phyloP scores from a whole-genome alignment of 2,113 vertebrate genomes.

The Numida meleagris region DNA sequence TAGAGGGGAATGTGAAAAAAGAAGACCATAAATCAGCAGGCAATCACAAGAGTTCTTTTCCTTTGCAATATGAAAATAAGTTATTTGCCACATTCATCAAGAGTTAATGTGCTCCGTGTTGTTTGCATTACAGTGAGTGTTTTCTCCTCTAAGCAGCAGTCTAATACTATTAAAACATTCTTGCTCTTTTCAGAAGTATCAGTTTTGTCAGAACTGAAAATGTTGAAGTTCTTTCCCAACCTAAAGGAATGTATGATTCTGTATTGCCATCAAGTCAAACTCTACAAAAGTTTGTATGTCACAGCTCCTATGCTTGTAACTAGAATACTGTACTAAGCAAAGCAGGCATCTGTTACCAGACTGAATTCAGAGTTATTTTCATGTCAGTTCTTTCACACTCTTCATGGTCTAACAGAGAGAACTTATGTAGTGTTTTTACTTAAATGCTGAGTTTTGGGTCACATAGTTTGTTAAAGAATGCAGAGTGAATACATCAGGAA shows the following conservation, averaged over 20 bases:
- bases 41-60: background rate
- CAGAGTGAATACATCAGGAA: background rate
- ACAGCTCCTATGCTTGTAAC: background rate
- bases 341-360: background rate
- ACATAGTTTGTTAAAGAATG: background rate
- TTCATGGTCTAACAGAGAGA: background rate
- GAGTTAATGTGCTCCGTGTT: background rate
- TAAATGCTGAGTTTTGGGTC: background rate
- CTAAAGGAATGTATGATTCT: background rate
- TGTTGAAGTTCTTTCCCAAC: background rate
- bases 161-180: background rate
- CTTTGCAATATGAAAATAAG: background rate
- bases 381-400: background rate
- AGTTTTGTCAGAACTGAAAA: background rate
- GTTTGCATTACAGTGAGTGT: background rate
- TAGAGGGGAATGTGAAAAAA: slow-evolving; percentile 45
- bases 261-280: background rate
- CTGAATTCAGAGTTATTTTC: background rate
- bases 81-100: background rate
- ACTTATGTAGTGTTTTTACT: background rate
- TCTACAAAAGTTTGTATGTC: background rate
- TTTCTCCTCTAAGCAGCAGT: background rate
- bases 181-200: background rate
- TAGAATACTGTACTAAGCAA: background rate
- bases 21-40: background rate